Evolutionary conservation across 2,797 vertebrate genomes (phyloP).

Genomic region (Manis crassicaudata): DNA sequence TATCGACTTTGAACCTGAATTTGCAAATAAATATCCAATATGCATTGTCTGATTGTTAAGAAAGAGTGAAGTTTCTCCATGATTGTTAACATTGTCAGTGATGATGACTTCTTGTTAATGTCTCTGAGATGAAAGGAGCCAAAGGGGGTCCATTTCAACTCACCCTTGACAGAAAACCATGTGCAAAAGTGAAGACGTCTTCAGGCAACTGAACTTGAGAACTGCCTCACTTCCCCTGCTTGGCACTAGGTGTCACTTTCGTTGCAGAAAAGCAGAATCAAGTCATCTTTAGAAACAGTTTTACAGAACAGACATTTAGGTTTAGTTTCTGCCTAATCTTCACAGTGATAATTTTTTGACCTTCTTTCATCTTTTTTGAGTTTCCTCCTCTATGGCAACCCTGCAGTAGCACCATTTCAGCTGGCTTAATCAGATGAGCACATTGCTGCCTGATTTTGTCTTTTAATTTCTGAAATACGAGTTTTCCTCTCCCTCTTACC

Average conservation of each 20-base stretch:
- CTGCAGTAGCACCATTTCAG: neutral
- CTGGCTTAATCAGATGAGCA: neutral
- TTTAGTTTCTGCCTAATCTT: constrained; percentile 5
- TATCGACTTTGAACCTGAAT: neutral
- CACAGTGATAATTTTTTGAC: neutral
- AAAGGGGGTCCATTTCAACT: neutral
- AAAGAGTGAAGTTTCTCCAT: neutral
- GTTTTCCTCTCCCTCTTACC: neutral
- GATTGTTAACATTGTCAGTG: neutral
- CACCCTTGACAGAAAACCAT: neutral
- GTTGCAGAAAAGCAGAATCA: neutral
- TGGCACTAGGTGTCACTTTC: constrained; percentile 52
- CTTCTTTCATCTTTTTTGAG: neutral
- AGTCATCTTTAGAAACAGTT: neutral
- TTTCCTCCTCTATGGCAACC: neutral
- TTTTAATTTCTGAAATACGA: neutral
- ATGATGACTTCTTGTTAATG: neutral
- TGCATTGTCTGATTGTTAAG: neutral
- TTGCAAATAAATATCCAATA: neutral
- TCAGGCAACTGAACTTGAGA: neutral
- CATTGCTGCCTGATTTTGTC: neutral
- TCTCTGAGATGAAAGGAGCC: neutral
- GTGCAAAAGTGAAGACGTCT: neutral
- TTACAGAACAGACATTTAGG: neutral
- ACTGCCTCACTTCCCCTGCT: neutral